Evolutionary conservation across 2,113 vertebrate genomes (phyloP), one percentile per base, ranked within the genome.

Genomic region (Nerophis ophidion): DNA sequence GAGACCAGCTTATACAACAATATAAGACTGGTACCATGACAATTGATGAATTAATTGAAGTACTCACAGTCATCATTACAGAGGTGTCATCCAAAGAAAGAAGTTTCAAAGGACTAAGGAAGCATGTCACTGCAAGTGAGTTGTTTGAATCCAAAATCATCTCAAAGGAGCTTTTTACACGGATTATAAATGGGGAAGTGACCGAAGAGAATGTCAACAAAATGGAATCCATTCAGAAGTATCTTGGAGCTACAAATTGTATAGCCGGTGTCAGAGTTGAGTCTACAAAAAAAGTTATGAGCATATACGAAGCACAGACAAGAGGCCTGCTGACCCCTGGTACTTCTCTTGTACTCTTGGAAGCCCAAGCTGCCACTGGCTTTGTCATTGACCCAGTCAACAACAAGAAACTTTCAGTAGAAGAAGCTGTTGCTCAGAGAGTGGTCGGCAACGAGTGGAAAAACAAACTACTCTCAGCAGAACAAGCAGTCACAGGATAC

Each of bases 221-320:
- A 70, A 88, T 93, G 86, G 89, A 91, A 65, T 84, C 84, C 0
- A 91, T 98, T 67, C 92, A 87, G 69, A 91, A 91, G 57, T 97
- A 91, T 73, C 85, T 98, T 62, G 87, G 90, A 59, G 93, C 93
- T 7, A 95, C 93, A 0, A 92, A 93, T 0, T 81, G 78, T 6
- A 87, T 98, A 0, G 91, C 90, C 0, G 94, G 95, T 0, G 83
- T 97, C 0, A 69, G 88, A 9, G 60, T 93, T 1, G 87, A 91
- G 64, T 89, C 91, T 0, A 92, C 91, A 0, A 87, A 88, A n/a
- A 85, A 85, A 44, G 81, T 75, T 5, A 80, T 97, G 49, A 91
- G 90, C 72, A 85, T 96, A 56, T 92, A 91, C 0, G 86, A 94
- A 68, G 94, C 93, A 8, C 81, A 81, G 54, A 66, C 1, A 6